Conservation (phyloP, 2,797 vertebrate species). For the Sebastes trivittatus region DNA sequence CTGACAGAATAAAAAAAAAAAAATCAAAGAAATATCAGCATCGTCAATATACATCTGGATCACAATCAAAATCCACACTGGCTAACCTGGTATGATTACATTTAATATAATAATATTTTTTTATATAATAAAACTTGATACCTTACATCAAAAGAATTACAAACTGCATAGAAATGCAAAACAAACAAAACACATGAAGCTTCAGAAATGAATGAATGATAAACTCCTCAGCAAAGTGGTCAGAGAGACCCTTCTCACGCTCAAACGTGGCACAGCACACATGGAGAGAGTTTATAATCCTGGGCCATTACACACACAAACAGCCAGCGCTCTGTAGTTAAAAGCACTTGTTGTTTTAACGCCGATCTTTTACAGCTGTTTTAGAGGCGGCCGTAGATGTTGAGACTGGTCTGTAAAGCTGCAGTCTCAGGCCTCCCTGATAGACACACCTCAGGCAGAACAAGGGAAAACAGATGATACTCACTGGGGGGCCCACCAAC, state of each 20-base stretch:
- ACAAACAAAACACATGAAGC: neutral
- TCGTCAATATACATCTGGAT: neutral
- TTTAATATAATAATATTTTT: neutral
- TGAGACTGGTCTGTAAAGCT: slow-evolving; percentile 27
- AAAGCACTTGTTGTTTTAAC: slow-evolving; percentile 52
- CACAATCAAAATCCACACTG: neutral
- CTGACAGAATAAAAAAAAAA: too few species aligned
- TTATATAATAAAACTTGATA: neutral
- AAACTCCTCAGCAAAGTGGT: neutral
- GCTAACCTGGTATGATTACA: neutral
- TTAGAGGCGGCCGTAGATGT: slow-evolving; percentile 33
- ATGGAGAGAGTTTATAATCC: slow-evolving; percentile 40
- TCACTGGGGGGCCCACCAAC: slow-evolving; percentile 1
- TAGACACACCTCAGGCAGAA: slow-evolving; percentile 47
- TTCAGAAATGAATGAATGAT: neutral
- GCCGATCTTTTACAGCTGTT: slow-evolving; percentile 45
- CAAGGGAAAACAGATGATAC: slow-evolving; percentile 63
- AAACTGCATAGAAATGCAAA: neutral
- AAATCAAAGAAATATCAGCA: neutral
- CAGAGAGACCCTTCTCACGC: slow-evolving; percentile 5
- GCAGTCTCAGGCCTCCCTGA: slow-evolving; percentile 29
- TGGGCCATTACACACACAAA: slow-evolving; percentile 55
- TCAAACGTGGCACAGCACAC: slow-evolving; percentile 23
- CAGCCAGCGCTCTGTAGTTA: slow-evolving; percentile 35
- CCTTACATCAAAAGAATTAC: neutral